Evolutionary conservation across 1,140 invertebrate genomes (phyloP).

Genomic region (Drosophila pseudoobscura): DNA sequence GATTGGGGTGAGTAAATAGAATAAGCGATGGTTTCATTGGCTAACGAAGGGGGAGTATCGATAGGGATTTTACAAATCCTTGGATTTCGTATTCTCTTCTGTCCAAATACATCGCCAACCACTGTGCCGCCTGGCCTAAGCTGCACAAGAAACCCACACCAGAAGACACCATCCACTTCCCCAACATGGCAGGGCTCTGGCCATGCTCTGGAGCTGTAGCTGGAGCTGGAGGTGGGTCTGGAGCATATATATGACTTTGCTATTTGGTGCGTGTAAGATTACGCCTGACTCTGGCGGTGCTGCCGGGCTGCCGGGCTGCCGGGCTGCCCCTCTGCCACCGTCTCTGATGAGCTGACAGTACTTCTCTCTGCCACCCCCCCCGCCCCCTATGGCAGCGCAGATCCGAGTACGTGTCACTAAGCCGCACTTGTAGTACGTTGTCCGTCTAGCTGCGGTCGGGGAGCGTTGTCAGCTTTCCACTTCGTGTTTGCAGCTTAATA

Average conservation of each 20-base stretch:
- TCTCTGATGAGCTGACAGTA: slow-evolving; percentile 39
- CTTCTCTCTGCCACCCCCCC: slow-evolving; percentile 1
- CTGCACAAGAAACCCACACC: slow-evolving; percentile 13
- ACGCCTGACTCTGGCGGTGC: slow-evolving; percentile 8
- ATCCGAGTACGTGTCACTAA: slow-evolving; percentile 58
- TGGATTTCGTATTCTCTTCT: no score
- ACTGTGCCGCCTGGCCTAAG: slow-evolving; percentile 4
- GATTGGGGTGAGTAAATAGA: no score
- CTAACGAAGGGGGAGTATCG: no score
- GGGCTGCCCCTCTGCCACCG: slow-evolving; percentile 2
- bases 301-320: not conserved
- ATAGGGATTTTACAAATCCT: no score
- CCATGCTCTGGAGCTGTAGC: slow-evolving; percentile 6
- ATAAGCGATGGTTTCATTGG: no score
- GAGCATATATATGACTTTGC: slow-evolving; percentile 52
- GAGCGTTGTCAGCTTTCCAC: slow-evolving; percentile 61
- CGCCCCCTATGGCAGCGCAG: not conserved
- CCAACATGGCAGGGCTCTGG: no score
- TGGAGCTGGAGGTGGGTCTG: slow-evolving; percentile 15
- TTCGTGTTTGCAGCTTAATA: slow-evolving; percentile 62
- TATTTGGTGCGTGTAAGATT: slow-evolving; percentile 73
- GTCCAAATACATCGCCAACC: not conserved
- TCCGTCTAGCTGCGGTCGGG: slow-evolving; percentile 50
- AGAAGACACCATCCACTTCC: slow-evolving; percentile 9
- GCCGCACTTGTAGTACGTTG: slow-evolving; percentile 69